Base-by-base conservation (phyloP, 2,888 invertebrate species). In the Apodemia mormo region DNA sequence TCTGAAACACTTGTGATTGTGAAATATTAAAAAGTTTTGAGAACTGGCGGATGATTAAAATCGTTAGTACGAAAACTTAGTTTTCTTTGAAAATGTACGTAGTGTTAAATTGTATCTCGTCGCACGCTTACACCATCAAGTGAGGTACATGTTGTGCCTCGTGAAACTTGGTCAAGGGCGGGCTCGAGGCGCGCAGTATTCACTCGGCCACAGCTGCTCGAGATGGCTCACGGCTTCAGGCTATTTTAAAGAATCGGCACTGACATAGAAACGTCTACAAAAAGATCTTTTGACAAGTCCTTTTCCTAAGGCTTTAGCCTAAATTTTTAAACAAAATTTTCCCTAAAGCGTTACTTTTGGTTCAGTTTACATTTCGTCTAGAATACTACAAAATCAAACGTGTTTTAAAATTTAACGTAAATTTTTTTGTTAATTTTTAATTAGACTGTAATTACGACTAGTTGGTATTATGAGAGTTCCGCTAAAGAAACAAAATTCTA, bases 251-350 rank as follows among this genome's bases (percentile, higher is more conserved):
- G 61, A 64, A 64, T 64, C 61, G 61, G 61, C 61, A 37, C 61
- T 64, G 61, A 64, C 61, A 64, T 64, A 64, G 61, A 64, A 64
- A 64, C 61, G 52, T 64, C 61, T 33, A 64, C 61, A 64, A 64
- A 64, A n/a, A 64, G 37, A 37, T 33, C 61, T 64, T 64, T 64
- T 64, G 33, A 64, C 61, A 37, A 30, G 37, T 64, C 61, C 61
- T 64, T 64, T 61, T 37, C n/a, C 14, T 64, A 61, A 61, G 33
- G 61, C 61, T 30, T 14, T 9, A 12, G 61, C 61, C 33, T 61
- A 61, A 61, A 61, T 61, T 61, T 61, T 61, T 61, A 61, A 61
- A 61, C 30, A 30, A 14, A 52, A 52, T 52, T n/a, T 5, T n/a
- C 49, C n/a, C n/a, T 12, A 52, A 52, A 52, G 49, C 49, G 49